A percentile compares a stretch with the other conserved stretches of the same genome.
Evolutionary conservation across 2,113 vertebrate genomes (phyloP).

Genomic region (Petaurus breviceps): DNA sequence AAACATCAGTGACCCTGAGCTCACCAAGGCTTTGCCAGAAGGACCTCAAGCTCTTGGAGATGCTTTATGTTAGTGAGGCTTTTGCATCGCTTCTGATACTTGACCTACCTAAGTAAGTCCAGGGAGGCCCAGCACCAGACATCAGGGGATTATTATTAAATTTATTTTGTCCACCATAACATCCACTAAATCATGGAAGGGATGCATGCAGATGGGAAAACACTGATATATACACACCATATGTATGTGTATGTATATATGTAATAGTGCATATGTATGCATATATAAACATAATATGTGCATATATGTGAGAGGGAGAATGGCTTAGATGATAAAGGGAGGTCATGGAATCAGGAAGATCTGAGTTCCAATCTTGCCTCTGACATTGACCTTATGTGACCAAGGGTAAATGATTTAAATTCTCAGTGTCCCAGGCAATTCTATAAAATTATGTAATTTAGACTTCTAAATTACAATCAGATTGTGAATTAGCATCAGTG

Average conservation of each 20-base stretch:
- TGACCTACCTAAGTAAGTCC: neutral
- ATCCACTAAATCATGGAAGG: neutral
- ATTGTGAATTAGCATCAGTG: neutral
- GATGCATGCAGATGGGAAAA: neutral
- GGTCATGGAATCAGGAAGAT: neutral
- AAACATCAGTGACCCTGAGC: neutral
- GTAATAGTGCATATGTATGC: neutral
- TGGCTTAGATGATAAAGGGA: neutral
- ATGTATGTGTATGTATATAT: neutral
- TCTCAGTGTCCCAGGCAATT: neutral
- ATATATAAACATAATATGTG: neutral
- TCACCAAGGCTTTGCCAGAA: neutral
- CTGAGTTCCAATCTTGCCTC: neutral
- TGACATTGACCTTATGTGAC: neutral
- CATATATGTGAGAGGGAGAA: neutral
- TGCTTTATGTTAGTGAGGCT: neutral
- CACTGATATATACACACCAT: neutral
- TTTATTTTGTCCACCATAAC: neutral
- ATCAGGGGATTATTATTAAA: neutral
- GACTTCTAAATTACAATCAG: neutral
- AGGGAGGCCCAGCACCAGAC: neutral
- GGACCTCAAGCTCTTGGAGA: neutral
- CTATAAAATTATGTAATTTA: neutral
- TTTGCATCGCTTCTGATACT: neutral
- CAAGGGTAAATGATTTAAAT: neutral